Evolutionary conservation across 2,888 invertebrate genomes (phyloP).

Genomic region (Chrysolina oricalcia): DNA sequence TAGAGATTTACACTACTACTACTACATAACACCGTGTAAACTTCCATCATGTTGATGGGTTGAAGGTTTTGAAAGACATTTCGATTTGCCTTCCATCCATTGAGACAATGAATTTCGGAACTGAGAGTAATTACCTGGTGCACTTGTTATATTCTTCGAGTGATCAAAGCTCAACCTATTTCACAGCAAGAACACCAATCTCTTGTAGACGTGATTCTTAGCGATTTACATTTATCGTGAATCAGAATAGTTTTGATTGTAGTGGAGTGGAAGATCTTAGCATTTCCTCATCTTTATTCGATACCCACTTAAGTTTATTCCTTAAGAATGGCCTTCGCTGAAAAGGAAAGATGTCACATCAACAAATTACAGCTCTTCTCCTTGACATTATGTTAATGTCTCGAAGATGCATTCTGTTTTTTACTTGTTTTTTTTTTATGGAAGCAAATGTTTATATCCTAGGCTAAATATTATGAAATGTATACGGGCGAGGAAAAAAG

Average conservation of each 20-base stretch:
- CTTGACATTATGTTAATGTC: slow-evolving; percentile 54
- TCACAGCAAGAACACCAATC: too few species aligned
- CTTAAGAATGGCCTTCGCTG: slow-evolving; percentile 51
- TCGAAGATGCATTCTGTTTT: slow-evolving; percentile 41
- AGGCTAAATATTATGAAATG: background rate
- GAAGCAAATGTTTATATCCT: background rate
- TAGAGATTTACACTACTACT: too few species aligned
- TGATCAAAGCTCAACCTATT: too few species aligned
- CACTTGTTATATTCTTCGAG: too few species aligned
- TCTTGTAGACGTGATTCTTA: too few species aligned
- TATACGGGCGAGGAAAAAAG: background rate
- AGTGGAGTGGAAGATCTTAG: slow-evolving; percentile 4
- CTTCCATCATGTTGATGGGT: too few species aligned
- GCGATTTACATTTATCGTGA: too few species aligned
- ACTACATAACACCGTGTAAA: too few species aligned
- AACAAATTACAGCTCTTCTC: slow-evolving; percentile 44
- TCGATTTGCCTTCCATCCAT: too few species aligned
- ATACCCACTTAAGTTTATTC: slow-evolving; percentile 40
- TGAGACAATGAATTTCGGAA: too few species aligned
- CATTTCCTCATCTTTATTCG: slow-evolving; percentile 34
- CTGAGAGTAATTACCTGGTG: too few species aligned
- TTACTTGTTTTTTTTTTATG: background rate
- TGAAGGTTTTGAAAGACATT: too few species aligned
- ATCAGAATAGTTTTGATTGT: background rate
- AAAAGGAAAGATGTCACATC: slow-evolving; percentile 50